Evolutionary conservation across 1,140 invertebrate genomes (phyloP), one percentile per base, ranked within the genome.

Genomic region (Cotesia vestalis): DNA sequence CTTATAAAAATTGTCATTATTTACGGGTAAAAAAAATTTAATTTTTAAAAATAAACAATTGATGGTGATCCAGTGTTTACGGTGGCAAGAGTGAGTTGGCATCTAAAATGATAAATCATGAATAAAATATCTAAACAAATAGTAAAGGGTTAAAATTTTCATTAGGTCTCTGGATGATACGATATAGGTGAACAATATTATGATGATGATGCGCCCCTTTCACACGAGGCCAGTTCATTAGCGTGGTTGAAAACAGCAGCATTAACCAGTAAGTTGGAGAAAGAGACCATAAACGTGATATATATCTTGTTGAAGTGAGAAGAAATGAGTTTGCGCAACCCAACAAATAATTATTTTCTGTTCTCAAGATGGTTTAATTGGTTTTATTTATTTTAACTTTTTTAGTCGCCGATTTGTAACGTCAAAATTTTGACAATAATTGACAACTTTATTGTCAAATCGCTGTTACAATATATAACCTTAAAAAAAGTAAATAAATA

Each of bases 251-350:
- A 38, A 62, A 36, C 34, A 62, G 11, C 60, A 38, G 3, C 17
- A 57, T 6, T 20, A 57, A n/a, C 53, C 27, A 27, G 1, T 27
- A 27, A 27, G 27, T 27, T 20, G 59, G 34, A 61, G 14, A 66
- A 70, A 20, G 40, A 70, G 46, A 17, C 11, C 36, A 62, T 52
- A 40, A 69, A 61, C 57, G 14, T 27, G 40, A 46, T 11, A 52
- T 14, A 51, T 27, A 66, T 20, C 11, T 66, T 51, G 8, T 38
- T 11, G 5, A 66, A 52, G 40, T 62, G 60, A 70, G 68, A 62
- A 46, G 46, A 70, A 34, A 62, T 14, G 68, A 70, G 68, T 53
- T 59, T 70, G 60, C 68, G 68, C 68, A 70, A 70, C 20, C 46
- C 52, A 67, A 67, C 66, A 51, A 66, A 46, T 17, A 4, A n/a